Evolutionary conservation across 2,113 vertebrate genomes (phyloP).

Genomic region (Rousettus leschenaultii): DNA sequence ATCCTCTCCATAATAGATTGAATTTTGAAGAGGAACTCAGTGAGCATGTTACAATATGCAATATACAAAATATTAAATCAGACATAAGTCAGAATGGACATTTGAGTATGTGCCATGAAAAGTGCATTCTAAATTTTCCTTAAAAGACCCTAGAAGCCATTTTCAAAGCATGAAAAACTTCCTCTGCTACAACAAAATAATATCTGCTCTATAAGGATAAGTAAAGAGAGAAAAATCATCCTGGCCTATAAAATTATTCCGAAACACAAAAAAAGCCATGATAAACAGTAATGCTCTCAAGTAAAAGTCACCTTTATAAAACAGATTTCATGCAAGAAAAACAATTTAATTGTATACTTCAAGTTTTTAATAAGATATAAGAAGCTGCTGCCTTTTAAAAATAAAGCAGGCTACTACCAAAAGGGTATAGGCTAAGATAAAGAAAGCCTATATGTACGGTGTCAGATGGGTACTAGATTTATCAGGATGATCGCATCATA

Average conservation of each 20-base stretch:
- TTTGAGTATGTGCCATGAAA: not conserved
- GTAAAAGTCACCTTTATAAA: constrained; percentile 5
- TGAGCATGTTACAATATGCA: not conserved
- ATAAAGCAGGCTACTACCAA: not conserved
- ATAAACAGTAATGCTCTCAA: not conserved
- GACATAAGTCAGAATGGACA: not conserved
- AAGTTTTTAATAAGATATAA: not conserved
- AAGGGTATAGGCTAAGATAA: not conserved
- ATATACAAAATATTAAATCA: not conserved
- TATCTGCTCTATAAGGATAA: not conserved
- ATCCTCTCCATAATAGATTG: not conserved
- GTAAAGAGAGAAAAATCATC: not conserved
- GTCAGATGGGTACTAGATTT: no score
- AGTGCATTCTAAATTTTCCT: not conserved
- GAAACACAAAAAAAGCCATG: not conserved
- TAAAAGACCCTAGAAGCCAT: not conserved
- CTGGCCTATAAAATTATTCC: not conserved
- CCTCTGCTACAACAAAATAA: not conserved
- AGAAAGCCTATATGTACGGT: not conserved
- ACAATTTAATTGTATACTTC: not conserved
- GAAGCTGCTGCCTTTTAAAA: not conserved
- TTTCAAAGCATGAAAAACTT: not conserved
- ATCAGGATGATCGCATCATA: no score
- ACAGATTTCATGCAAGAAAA: not conserved
- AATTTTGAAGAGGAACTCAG: not conserved